These are phyloP conservation scores for Australoheros facetus DNA, from an alignment of 2,797 vertebrate genomes.

Conservation along the genomic window DNA sequence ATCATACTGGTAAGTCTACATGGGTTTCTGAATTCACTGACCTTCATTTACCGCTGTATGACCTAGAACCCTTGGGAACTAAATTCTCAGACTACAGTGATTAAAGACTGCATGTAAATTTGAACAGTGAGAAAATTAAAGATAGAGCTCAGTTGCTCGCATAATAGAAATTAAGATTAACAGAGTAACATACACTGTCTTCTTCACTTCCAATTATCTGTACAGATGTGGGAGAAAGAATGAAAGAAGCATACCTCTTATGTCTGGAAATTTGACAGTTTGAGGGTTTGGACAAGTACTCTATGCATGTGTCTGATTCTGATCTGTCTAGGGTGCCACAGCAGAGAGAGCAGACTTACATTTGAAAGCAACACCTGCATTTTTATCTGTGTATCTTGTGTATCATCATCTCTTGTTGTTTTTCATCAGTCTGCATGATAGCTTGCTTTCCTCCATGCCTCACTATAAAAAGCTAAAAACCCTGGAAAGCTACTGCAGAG, in stretches of 20 bases:
- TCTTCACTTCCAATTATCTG: slow-evolving; percentile 39
- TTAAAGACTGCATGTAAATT: not conserved
- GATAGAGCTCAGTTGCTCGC: slow-evolving; percentile 3
- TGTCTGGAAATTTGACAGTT: slow-evolving; percentile 21
- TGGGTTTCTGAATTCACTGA: slow-evolving; percentile 19
- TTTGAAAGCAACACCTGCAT: slow-evolving; percentile 8
- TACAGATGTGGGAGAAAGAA: slow-evolving; percentile 36
- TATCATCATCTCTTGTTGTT: not conserved
- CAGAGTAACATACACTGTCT: slow-evolving; percentile 1
- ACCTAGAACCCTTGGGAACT: not conserved
- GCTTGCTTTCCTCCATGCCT: slow-evolving; percentile 17
- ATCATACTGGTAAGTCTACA: slow-evolving; percentile 14
- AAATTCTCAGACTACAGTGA: slow-evolving; percentile 6
- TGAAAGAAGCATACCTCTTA: slow-evolving; percentile 13
- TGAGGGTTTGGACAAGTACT: not conserved
- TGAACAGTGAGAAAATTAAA: not conserved
- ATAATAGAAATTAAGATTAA: slow-evolving; percentile 51
- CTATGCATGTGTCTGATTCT: slow-evolving; percentile 18
- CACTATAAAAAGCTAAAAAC: slow-evolving; percentile 15
- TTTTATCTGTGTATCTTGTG: not conserved
- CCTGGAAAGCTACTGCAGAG: slow-evolving; percentile 19
- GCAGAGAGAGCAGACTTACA: not conserved
- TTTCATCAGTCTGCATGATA: slow-evolving; percentile 16
- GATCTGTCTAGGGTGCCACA: slow-evolving; percentile 13
- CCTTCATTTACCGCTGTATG: not conserved